These are phyloP conservation scores for Watsonalla binaria DNA, from an alignment of 2,888 invertebrate species.

Conservation along the genomic window DNA sequence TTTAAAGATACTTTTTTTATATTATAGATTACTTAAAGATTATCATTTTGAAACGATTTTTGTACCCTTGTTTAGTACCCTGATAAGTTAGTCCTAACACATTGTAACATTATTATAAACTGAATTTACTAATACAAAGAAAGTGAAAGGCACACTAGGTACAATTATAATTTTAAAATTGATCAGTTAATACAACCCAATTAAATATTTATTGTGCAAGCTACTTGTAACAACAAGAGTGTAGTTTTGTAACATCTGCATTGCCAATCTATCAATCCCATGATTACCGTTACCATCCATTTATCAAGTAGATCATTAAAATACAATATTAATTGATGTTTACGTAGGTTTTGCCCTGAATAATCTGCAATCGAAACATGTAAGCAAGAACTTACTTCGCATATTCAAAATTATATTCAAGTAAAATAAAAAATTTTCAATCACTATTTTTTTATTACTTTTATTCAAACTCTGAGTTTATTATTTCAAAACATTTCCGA, in stretches of 20 bases:
- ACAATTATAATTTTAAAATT: conserved; percentile 60
- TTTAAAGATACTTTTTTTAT: too few species aligned
- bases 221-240: conserved; percentile 52
- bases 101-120: conserved; percentile 19
- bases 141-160: conserved; percentile 60
- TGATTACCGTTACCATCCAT: conserved; percentile 48
- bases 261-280: conserved; percentile 54
- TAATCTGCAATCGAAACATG: too few species aligned
- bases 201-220: conserved; percentile 68
- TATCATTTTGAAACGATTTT: too few species aligned
- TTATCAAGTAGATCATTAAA: conserved; percentile 58
- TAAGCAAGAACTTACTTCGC: too few species aligned
- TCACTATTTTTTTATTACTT: too few species aligned
- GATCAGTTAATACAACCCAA: conserved; percentile 65
- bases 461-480: too few species aligned
- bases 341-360: background rate
- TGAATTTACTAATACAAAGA: conserved; percentile 47
- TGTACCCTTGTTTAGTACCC: background rate
- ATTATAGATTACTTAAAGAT: too few species aligned
- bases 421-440: too few species aligned
- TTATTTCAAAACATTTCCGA: background rate
- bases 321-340: conserved; percentile 5
- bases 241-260: conserved; percentile 54
- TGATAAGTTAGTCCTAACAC: conserved; percentile 16
- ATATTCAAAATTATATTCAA: too few species aligned